phyloP scores from a whole-genome alignment of 2,888 invertebrate species.

The Palloptera scutellata region DNA sequence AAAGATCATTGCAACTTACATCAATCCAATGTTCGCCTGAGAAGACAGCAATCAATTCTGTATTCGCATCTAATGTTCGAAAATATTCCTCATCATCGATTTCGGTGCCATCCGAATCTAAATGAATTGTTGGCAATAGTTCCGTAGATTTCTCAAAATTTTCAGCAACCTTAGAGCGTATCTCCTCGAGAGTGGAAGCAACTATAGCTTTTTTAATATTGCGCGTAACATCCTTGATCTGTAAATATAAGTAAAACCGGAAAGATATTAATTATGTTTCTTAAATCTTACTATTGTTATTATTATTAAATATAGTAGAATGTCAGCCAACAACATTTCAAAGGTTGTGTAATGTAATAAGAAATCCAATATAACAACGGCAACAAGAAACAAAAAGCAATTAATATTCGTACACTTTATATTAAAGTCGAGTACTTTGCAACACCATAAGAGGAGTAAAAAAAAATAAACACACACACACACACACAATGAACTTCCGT shows the following conservation, averaged over 20 bases:
- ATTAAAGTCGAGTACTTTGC: too few relatives aligned
- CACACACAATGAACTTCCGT: too few relatives aligned
- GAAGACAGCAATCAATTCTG: conserved; percentile 82
- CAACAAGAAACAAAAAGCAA: background rate
- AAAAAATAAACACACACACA: background rate
- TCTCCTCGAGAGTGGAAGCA: conserved; percentile 79
- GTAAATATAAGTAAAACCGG: conserved; percentile 24
- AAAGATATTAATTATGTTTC: conserved; percentile 15
- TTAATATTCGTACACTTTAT: background rate
- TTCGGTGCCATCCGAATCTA: conserved; percentile 94
- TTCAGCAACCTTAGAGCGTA: conserved; percentile 78
- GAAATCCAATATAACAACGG: background rate
- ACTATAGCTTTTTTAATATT: conserved; percentile 85
- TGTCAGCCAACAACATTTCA: background rate
- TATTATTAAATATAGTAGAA: background rate
- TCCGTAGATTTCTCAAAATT: conserved; percentile 69
- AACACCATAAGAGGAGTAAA: too few relatives aligned
- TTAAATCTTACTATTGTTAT: conserved; percentile 14
- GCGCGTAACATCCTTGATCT: conserved; percentile 74
- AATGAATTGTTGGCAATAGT: conserved; percentile 75
- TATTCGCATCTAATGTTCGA: conserved; percentile 86
- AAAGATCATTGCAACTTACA: conserved; percentile 57
- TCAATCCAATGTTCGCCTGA: conserved; percentile 79
- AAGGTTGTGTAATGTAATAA: background rate
- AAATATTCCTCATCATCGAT: conserved; percentile 96